Evolutionary conservation across 2,113 vertebrate species (phyloP), one percentile per base, ranked within the genome.

Genomic region (Saccopteryx bilineata): DNA sequence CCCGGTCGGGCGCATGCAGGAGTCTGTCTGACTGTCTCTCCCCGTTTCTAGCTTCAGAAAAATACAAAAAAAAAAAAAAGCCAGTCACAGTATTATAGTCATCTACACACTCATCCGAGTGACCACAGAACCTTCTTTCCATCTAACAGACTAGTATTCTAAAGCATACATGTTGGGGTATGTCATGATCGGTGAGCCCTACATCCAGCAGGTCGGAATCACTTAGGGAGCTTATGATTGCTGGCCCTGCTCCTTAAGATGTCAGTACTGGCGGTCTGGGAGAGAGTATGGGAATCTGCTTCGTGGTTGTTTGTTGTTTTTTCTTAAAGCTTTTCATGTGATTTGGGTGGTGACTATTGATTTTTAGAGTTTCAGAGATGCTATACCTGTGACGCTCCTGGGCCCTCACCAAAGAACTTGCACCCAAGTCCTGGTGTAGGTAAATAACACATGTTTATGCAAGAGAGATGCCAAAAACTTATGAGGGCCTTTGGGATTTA

Each of bases 241-340:
- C 79, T 63, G 72, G 17, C 56, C 9, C 6, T 5, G 7, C 50
- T 75, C 13, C 71, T 79, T 9, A 78, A 48, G 63, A 61, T 65
- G 63, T 71, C 33, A n/a, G 24, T 50, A 7, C n/a, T 50, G 19
- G 23, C 11, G 5, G 17, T 80, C 21, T 33, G 10, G 10, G 75
- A 14, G 48, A 72, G 78, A 68, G 26, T 80, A 7, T 14, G 33
- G 33, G 48, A 71, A 92, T 79, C 65, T 90, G 31, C 56, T 83
- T 50, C 33, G 54, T 31, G 66, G 81, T 19, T 56, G 18, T 58
- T 11, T n/a, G 31, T 54, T 56, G 39, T n/a, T 19, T 58, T 76
- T 79, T 83, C 69, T 84, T 79, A 91, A 91, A 93, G 11, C 54
- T 78, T 93, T 87, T 63, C 50, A 31, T 4, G 6, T 84, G 10